Base-by-base conservation (phyloP, 1,140 invertebrate species). In the Sarcophaga bullata region DNA sequence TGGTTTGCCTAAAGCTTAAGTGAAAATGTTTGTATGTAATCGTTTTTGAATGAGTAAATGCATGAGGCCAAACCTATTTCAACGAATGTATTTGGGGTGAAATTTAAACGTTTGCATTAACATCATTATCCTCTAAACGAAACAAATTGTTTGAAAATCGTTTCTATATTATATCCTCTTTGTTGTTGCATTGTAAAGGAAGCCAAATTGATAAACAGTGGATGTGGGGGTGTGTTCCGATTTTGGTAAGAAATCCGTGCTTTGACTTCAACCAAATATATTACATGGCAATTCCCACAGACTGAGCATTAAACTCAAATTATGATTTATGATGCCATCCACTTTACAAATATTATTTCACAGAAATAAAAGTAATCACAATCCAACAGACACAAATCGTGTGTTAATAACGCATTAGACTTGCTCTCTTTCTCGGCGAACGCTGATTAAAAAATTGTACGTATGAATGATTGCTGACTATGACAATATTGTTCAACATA, bases 311-410 rank as follows among this genome's bases (percentile, higher is more conserved):
- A 68, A 78, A 78, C 75, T 68, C 17, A 81, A 81, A 81, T 81
- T 81, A 81, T 81, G 81, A 81, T 81, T 73, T 73, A 81, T 73
- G 81, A 81, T 50, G 75, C 48, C 75, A 76, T 76, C 73, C 62
- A 68, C 62, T 68, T 68, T 19, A 68, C 62, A 68, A 68, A 68
- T 68, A 68, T 19, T 19, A 68, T 68, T 68, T 68, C 62, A 19
- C n/a, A 58, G 54, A 58, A 58, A 10, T 13, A 13, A 58, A 58
- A 58, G n/a, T 68, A 68, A 68, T 68, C 62, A 68, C 62, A 68
- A 68, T 68, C 62, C 19, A 68, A 68, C 62, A 68, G 62, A 68
- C 62, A 68, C 62, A 68, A 68, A 68, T 19, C 62, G 62, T 68
- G 62, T 68, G 62, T 68, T 68, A 68, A 68, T 68, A 68, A 68